Evolutionary conservation across 2,888 invertebrate genomes (phyloP), one percentile per base, ranked within the genome.

Genomic region (Elysia crispata): DNA sequence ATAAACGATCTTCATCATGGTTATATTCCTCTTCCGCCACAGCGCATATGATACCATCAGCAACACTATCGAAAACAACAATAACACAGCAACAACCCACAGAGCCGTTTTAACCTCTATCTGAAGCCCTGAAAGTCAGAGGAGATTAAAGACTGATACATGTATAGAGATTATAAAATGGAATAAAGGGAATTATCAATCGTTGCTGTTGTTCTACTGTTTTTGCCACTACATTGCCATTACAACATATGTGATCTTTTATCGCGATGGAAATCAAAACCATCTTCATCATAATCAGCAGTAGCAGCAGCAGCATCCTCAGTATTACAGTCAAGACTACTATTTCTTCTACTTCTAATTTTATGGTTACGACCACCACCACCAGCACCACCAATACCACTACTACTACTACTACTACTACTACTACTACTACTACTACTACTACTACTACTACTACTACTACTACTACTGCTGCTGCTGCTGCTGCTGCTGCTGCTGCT

Each of bases 1-100:
- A 77, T 87, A 84, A 25, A 87, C 86, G 33, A 88, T 80, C 64
- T 86, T 88, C 88, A 89, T 86, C 13, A 89, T 83, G 28, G 88
- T 83, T 0, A 86, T 85, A 49, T 87, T 84, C 13, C 87, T 82
- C 57, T 85, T 81, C 69, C 80, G 83, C 87, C 87, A 89, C 80
- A 89, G 70, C 60, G 79, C 69, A 79, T 84, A 86, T 23, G 83
- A 70, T 3, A 83, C 78, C 13, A 83, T 81, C 13, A 85, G 57
- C 23, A 85, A 18, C 8, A 85, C 23, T 18, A 87, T n/a, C 28
- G 86, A 69, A 5, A 86, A 13, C 50, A 85, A 23, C 8, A 87
- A 76, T 20, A 77, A 1, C 1, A 23, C 77, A 6, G 30, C 67
- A 66, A 60, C 74, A 11, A 77, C 60, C 18, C 64, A 74, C 6